Conservation (phyloP, 2,888 invertebrate genomes). For the Morinoia aosen region DNA sequence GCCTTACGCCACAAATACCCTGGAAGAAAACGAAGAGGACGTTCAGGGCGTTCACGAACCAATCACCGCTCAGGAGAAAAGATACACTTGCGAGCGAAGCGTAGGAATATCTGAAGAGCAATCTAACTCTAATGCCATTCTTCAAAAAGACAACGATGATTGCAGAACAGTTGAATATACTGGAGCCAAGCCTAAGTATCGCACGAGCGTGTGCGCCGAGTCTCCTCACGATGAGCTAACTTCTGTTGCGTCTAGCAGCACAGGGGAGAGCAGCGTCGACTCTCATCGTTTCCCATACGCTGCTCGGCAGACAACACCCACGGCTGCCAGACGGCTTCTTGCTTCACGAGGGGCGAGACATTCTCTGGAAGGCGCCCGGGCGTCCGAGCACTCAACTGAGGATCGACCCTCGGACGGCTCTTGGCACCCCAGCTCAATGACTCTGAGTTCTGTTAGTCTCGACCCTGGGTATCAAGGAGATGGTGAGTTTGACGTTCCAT, state of each 20-base stretch:
- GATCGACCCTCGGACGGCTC: conserved; percentile 55
- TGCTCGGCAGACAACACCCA: background rate
- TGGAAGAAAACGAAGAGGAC: background rate
- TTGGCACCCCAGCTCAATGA: conserved; percentile 57
- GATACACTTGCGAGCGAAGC: background rate
- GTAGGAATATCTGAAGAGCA: background rate
- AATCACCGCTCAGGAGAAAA: background rate
- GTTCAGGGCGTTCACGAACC: background rate
- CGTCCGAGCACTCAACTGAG: conserved; percentile 50
- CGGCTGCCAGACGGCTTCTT: conserved; percentile 1
- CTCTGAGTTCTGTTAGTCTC: conserved; percentile 78
- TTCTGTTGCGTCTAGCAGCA: background rate
- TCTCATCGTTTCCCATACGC: conserved; percentile 6
- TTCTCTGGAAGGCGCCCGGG: background rate
- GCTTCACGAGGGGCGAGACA: conserved; percentile 47
- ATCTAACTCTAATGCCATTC: background rate
- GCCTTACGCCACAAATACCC: background rate
- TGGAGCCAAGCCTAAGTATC: conserved; percentile 41
- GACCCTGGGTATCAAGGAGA: conserved; percentile 93
- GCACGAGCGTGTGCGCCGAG: background rate
- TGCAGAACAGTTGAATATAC: background rate
- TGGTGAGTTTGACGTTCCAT: conserved; percentile 65
- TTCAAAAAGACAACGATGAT: background rate
- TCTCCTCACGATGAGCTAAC: background rate
- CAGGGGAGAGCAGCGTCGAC: conserved; percentile 28